Percentiles rank a stretch among this genome's conserved stretches.
These are phyloP conservation scores for Diphyllodes magnificus DNA, from an alignment of 2,113 vertebrate species.

Conservation along the genomic window DNA sequence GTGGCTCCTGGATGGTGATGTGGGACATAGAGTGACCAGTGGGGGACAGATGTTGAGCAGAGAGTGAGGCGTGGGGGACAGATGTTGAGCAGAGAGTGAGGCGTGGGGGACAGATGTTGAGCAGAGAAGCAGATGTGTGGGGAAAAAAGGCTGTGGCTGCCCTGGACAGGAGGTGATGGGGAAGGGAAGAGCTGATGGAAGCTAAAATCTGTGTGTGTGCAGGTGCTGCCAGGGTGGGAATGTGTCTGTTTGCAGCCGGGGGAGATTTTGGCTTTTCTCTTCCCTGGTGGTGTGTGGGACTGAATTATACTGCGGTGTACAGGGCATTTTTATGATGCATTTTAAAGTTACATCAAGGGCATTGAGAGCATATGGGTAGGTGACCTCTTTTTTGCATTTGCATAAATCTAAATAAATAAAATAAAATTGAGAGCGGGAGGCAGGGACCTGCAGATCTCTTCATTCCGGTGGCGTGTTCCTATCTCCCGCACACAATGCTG, in stretches of 20 bases:
- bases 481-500: neutral
- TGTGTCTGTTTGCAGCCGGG: neutral
- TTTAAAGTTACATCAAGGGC: constrained; percentile 33
- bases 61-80: neutral
- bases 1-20: neutral
- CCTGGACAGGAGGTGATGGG: neutral
- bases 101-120: neutral
- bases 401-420: constrained; percentile 62
- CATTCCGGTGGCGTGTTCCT: neutral
- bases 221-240: neutral
- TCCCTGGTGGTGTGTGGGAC: neutral
- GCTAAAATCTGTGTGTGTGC: neutral
- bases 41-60: neutral
- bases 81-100: neutral
- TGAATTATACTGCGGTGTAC: neutral
- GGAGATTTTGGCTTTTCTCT: neutral
- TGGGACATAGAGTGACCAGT: neutral
- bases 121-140: neutral
- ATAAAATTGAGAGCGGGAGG: neutral
- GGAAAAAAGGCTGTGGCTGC: neutral
- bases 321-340: neutral
- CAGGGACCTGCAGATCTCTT: constrained; percentile 34
- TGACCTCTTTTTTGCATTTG: constrained; percentile 21
- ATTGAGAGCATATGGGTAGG: neutral
- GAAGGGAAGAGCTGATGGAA: neutral